These are phyloP conservation scores for Salvelinus fontinalis DNA, from an alignment of 2,113 vertebrate genomes.

Conservation along the genomic window DNA sequence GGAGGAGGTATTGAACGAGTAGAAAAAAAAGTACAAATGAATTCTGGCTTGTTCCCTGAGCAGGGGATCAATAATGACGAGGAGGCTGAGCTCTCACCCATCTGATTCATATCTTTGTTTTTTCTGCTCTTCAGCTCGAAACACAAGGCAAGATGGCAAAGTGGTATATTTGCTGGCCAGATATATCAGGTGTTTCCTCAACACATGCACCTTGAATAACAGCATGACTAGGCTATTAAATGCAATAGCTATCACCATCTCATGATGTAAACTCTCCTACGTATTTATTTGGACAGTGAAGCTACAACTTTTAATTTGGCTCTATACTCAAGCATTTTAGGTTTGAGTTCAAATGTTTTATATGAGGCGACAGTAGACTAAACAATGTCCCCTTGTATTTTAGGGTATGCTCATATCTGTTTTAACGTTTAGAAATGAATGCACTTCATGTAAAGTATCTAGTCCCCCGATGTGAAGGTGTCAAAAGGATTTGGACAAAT, in stretches of 20 bases:
- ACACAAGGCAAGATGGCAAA: constrained; percentile 29
- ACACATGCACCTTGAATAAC: constrained; percentile 18
- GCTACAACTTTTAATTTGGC: too few relatives aligned
- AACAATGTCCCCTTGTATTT: too few relatives aligned
- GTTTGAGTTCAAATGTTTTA: too few relatives aligned
- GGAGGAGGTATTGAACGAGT: constrained; percentile 67
- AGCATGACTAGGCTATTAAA: constrained; percentile 38
- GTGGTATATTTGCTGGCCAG: constrained; percentile 19
- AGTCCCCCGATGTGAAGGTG: too few relatives aligned
- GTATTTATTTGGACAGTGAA: too few relatives aligned
- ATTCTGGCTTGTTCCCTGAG: constrained; percentile 69
- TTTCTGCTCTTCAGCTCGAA: constrained; percentile 28
- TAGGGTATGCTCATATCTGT: too few relatives aligned
- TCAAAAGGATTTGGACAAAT: too few relatives aligned
- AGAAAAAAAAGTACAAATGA: constrained; percentile 64
- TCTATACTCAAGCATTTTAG: too few relatives aligned
- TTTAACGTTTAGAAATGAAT: too few relatives aligned
- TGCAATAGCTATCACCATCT: constrained; percentile 37
- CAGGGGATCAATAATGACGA: constrained; percentile 70
- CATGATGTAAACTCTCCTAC: constrained; percentile 3
- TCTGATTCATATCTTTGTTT: constrained; percentile 70
- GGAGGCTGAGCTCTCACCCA: constrained; percentile 65
- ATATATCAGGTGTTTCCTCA: constrained; percentile 39
- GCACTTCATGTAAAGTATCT: too few relatives aligned
- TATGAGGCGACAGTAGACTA: too few relatives aligned